phyloP scores from a whole-genome alignment of 2,113 vertebrate genomes.

The Myiagra hebetior region DNA sequence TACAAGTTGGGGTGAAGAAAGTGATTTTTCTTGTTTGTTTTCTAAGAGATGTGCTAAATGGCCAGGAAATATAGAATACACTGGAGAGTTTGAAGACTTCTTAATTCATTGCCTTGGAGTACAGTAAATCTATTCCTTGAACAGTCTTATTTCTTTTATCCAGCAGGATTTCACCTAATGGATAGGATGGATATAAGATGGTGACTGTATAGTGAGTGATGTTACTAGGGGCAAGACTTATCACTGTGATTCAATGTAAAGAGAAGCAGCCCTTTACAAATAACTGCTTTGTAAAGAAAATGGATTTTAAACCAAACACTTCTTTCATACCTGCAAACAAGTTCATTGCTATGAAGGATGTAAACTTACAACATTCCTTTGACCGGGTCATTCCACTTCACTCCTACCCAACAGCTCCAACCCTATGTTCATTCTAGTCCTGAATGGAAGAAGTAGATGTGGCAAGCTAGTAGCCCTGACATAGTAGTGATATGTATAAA shows the following conservation, averaged over 20 bases:
- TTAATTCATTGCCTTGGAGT: constrained; percentile 42
- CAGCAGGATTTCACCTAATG: constrained; percentile 43
- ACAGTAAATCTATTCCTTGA: constrained; percentile 60
- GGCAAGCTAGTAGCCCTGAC: not conserved
- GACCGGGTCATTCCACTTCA: not conserved
- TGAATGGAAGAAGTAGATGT: not conserved
- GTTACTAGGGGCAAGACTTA: constrained; percentile 5
- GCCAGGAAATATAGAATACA: constrained; percentile 39
- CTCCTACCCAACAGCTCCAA: not conserved
- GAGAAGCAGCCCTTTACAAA: not conserved
- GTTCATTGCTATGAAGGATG: not conserved
- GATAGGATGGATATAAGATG: constrained; percentile 36
- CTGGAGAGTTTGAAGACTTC: constrained; percentile 13
- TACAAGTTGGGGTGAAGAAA: not conserved
- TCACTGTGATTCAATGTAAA: constrained; percentile 26
- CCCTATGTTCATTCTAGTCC: not conserved
- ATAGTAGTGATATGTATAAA: not conserved
- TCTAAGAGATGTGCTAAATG: constrained; percentile 43
- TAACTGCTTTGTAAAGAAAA: not conserved
- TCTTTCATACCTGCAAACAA: not conserved
- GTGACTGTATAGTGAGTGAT: constrained; percentile 31
- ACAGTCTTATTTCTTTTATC: constrained; percentile 65
- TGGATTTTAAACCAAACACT: not conserved
- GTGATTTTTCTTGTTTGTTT: constrained; percentile 38
- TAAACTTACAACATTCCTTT: not conserved